Percentiles rank a stretch among this genome's conserved stretches.
phyloP scores from a whole-genome alignment of 30 jellyfish, hydroid and myxozoan species.

The Hydra vulgaris region DNA sequence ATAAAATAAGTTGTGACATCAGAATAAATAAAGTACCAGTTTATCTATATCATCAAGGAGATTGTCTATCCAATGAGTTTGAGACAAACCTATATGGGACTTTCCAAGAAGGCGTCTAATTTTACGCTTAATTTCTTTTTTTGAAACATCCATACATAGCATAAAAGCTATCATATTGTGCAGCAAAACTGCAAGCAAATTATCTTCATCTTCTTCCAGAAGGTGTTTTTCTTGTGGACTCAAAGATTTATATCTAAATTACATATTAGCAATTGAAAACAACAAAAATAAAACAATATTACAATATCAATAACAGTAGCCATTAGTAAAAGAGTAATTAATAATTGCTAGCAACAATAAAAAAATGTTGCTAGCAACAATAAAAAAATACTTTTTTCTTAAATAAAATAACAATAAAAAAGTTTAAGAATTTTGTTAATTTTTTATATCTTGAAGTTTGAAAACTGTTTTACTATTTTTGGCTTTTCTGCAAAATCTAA shows the following conservation, averaged over 20 bases:
- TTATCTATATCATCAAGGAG: slow-evolving; percentile 50
- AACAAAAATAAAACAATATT: not conserved
- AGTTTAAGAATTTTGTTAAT: no score
- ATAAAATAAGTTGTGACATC: no score
- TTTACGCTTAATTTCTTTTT: slow-evolving; percentile 44
- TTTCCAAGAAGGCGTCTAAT: slow-evolving; percentile 63
- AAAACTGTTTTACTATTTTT: no score
- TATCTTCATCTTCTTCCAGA: slow-evolving; percentile 88
- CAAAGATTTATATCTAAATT: slow-evolving; percentile 48
- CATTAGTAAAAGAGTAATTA: no score
- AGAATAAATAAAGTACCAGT: no score
- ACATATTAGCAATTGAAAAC: not conserved
- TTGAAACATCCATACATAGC: slow-evolving; percentile 58
- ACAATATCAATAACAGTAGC: not conserved
- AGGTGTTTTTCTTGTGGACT: slow-evolving; percentile 46
- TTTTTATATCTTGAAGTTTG: no score
- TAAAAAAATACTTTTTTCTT: no score
- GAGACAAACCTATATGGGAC: slow-evolving; percentile 66
- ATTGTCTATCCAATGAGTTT: slow-evolving; percentile 53
- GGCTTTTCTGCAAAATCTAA: no score
- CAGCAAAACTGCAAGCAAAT: slow-evolving; percentile 38
- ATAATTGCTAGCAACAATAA: no score
- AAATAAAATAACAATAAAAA: no score
- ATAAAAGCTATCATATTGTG: slow-evolving; percentile 77
- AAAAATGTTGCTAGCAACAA: no score